A percentile compares a stretch with the other conserved stretches of the same genome.
phyloP scores from a whole-genome alignment of 2,797 vertebrate species.

The Emydoidea blandingii region DNA sequence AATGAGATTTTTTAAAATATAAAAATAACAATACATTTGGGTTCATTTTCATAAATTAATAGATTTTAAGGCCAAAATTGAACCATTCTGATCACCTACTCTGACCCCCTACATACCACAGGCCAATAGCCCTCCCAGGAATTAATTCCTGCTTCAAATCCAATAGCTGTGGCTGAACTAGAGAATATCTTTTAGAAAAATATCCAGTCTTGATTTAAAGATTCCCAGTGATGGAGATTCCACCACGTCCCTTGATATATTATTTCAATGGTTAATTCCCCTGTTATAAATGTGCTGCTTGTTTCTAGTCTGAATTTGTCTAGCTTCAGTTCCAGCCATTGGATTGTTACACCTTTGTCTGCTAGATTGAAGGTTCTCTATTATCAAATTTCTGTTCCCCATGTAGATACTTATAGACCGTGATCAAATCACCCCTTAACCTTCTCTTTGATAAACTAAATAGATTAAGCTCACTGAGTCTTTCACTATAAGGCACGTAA shows the following conservation, averaged over 20 bases:
- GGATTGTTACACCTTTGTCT: not conserved
- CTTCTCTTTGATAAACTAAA: not conserved
- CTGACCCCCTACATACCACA: fast-evolving
- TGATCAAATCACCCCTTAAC: fast-evolving
- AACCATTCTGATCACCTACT: fast-evolving
- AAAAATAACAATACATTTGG: not conserved
- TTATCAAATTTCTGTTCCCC: not conserved
- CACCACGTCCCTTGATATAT: not conserved
- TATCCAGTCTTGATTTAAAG: not conserved
- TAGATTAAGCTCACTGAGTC: not conserved
- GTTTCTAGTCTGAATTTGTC: not conserved
- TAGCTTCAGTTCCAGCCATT: not conserved
- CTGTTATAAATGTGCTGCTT: not conserved
- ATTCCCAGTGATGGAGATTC: not conserved
- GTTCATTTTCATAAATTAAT: not conserved
- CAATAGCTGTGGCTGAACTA: not conserved
- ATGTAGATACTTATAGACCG: not conserved
- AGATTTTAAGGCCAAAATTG: not conserved
- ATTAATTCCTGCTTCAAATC: not conserved
- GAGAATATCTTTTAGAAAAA: not conserved
- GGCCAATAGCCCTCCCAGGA: not conserved
- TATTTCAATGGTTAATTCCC: not conserved
- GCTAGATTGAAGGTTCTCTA: not conserved
- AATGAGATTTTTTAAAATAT: not conserved
- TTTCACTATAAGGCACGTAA: not conserved